Conservation (phyloP, 37 sponge, comb jelly and placozoan species). For the Ephydatia muelleri region DNA sequence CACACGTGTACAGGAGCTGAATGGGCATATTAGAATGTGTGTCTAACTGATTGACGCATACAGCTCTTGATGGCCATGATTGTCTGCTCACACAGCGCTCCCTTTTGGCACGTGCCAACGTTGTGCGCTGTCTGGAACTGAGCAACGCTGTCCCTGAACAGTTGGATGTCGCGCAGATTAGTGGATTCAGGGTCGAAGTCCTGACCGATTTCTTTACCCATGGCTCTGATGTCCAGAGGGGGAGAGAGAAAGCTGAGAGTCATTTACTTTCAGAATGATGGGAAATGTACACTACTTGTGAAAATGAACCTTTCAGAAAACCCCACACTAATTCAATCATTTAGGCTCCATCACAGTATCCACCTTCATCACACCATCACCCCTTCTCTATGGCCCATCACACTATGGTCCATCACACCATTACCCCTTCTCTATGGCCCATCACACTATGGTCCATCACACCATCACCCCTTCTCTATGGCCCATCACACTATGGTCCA, state of each 20-base stretch:
- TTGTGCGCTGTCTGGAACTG: conserved; percentile 26
- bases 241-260: too few relatives aligned
- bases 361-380: too few relatives aligned
- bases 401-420: too few relatives aligned
- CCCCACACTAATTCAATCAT: background rate
- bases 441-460: too few relatives aligned
- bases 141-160: conserved; percentile 30
- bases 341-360: background rate
- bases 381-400: too few relatives aligned
- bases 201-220: conserved; percentile 1
- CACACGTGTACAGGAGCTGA: too few relatives aligned
- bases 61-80: too few relatives aligned
- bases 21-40: too few relatives aligned
- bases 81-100: conserved; percentile 1
- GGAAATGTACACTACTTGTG: background rate
- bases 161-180: background rate
- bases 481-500: too few relatives aligned
- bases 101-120: background rate
- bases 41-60: too few relatives aligned
- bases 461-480: too few relatives aligned
- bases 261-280: background rate
- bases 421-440: too few relatives aligned
- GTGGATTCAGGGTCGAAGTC: conserved; percentile 53
- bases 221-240: conserved; percentile 9
- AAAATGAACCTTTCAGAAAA: background rate